Base-by-base conservation (phyloP, 2,797 vertebrate species). In the Alcedo quadribrachys region DNA sequence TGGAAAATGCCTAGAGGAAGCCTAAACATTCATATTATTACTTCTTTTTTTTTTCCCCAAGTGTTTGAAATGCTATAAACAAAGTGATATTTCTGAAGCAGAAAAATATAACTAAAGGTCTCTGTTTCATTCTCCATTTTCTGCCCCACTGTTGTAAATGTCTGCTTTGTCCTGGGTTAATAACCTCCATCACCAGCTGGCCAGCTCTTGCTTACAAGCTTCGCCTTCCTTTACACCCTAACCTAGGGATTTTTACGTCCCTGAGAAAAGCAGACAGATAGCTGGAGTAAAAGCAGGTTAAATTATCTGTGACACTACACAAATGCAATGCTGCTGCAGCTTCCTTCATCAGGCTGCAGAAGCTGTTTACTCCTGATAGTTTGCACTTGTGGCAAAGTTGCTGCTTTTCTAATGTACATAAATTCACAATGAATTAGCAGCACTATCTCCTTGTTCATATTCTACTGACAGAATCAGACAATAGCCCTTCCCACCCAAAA, bases 1-100 rank as follows among this genome's bases (percentile, higher is more conserved):
- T 61, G 79, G 79, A 89, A 96, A 96, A 94, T 92, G 94, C 94
- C 92, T 94, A 81, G 30, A 77, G 87, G 90, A 94, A 80, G 62
- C 73, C 91, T 81, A 93, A 94, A 85, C 79, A 73, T 78, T 94
- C 81, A 11, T 80, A 53, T 93, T 92, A 80, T 67, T 85, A 17
- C 61, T 73, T 46, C 30, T 28, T 45, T 60, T 51, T 42, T 25
- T 27, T 15, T 6, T 1, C 4, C 66, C n/a, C 32, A 53, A 76
- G 55, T 74, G 25, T 92, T 87, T 85, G 53, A 74, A 84, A 33
- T 60, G 30, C 62, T 43, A 20, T 30, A 91, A 71, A 89, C 22
- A 22, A 85, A 90, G 79, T 60, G 35, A 50, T 89, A 81, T 92
- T 93, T 96, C 81, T 90, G 81, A 90, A 89, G 55, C 67, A 93